phyloP scores from a whole-genome alignment of 2,888 invertebrate species.

The Diaperis boleti region DNA sequence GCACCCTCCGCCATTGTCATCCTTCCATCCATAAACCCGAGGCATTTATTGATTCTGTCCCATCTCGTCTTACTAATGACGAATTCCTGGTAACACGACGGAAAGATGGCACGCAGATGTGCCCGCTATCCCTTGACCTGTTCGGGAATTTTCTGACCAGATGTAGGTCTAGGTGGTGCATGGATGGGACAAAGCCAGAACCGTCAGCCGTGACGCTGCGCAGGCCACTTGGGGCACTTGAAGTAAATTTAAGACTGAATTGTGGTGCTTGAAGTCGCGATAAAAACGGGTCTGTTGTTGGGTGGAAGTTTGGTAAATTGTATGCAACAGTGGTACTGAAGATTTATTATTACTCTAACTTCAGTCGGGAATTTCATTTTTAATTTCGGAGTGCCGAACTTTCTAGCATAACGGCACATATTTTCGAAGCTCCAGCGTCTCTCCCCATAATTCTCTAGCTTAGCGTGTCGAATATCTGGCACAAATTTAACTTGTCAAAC shows the following conservation, averaged over 20 bases:
- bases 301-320: too few relatives aligned
- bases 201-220: neutral
- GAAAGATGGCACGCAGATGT: conserved; percentile 26
- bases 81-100: conserved; percentile 7
- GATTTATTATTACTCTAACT: too few relatives aligned
- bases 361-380: too few relatives aligned
- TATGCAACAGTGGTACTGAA: too few relatives aligned
- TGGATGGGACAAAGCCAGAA: conserved; percentile 15
- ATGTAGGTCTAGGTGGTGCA: conserved; percentile 6
- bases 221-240: conserved; percentile 22
- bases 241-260: conserved; percentile 11
- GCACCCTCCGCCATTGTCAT: neutral
- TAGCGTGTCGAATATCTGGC: too few relatives aligned
- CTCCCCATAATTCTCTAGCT: too few relatives aligned
- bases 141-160: conserved; percentile 14
- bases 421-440: too few relatives aligned
- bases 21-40: neutral
- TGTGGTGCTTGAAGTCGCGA: conserved; percentile 1
- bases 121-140: conserved; percentile 22
- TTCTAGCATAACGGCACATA: too few relatives aligned
- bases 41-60: conserved; percentile 16
- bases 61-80: neutral
- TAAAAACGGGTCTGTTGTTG: too few relatives aligned
- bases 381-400: too few relatives aligned
- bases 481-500: conserved; percentile 26